Percentiles rank a stretch among this genome's conserved stretches.
Conservation (phyloP, 2,888 invertebrate species). For the Smittia aterrima region DNA sequence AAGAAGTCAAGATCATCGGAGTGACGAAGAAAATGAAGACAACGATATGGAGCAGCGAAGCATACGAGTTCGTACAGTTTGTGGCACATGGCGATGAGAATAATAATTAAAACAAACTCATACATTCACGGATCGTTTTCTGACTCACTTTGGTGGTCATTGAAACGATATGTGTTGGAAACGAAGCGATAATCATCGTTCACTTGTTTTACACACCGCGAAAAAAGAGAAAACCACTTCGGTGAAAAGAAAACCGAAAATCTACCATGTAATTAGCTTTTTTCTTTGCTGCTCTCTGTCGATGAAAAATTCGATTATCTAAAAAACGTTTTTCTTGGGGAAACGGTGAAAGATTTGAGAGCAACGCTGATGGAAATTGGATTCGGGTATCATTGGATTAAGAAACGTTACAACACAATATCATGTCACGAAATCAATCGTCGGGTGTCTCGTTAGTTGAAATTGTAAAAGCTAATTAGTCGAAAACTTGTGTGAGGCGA, state of each 20-base stretch:
- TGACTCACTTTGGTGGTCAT: not conserved
- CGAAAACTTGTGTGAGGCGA: not conserved
- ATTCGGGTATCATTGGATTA: not conserved
- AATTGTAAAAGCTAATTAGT: not conserved
- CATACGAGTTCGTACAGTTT: not conserved
- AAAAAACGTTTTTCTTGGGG: not conserved
- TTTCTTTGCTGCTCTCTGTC: not conserved
- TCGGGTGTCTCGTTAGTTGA: not conserved
- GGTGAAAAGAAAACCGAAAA: slow-evolving; percentile 15
- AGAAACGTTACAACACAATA: not conserved
- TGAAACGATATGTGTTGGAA: not conserved
- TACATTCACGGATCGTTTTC: not conserved
- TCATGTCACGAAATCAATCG: not conserved
- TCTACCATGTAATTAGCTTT: slow-evolving; percentile 22
- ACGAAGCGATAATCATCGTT: not conserved
- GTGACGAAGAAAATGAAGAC: not conserved
- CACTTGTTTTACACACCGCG: slow-evolving; percentile 15
- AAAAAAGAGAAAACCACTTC: slow-evolving; percentile 7
- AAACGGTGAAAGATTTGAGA: slow-evolving; percentile 13
- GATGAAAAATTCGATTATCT: slow-evolving; percentile 18
- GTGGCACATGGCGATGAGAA: slow-evolving; percentile 5
- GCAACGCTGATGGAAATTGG: not conserved
- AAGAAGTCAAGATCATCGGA: not conserved
- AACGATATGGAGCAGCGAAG: slow-evolving; percentile 5
- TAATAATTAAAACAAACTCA: not conserved